A percentile compares a stretch with the other conserved stretches of the same genome.
Evolutionary conservation across 92 coral and sea anemone genomes (phyloP).

Genomic region (Paragorgia papillata): DNA sequence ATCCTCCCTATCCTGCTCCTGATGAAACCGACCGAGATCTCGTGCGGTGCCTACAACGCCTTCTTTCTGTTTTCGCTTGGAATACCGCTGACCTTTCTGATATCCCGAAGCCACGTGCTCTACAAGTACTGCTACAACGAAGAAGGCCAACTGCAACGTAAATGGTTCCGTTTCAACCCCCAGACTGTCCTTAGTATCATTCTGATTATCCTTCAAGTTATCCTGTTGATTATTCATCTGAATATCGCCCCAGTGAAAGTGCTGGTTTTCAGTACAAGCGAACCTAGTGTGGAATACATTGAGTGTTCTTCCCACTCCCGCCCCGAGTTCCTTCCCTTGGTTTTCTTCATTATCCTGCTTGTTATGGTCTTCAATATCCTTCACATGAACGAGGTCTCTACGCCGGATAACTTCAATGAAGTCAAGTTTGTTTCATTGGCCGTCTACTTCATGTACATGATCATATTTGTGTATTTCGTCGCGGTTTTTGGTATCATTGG

Average conservation of each 20-base stretch:
- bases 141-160: constrained; percentile 63
- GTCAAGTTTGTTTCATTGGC: constrained; percentile 88
- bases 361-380: constrained; percentile 73
- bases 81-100: constrained; percentile 80
- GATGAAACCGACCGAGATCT: constrained; percentile 75
- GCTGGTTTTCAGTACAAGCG: constrained; percentile 60
- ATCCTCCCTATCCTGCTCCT: constrained; percentile 86
- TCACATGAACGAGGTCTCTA: constrained; percentile 72
- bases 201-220: constrained; percentile 64
- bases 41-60: constrained; percentile 89
- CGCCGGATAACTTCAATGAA: constrained; percentile 78
- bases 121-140: constrained; percentile 73
- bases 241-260: constrained; percentile 68
- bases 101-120: constrained; percentile 69
- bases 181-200: constrained; percentile 62
- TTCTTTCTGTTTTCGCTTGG: constrained; percentile 80
- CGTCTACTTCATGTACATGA: constrained; percentile 75
- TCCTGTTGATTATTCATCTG: constrained; percentile 62
- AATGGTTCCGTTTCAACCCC: constrained; percentile 72
- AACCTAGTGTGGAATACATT: constrained; percentile 76
- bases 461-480: constrained; percentile 77
- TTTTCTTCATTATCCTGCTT: constrained; percentile 69
- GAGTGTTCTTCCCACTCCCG: constrained; percentile 86
- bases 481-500: constrained; percentile 67
- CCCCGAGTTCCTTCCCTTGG: constrained; percentile 69